Percentiles rank a stretch among this genome's conserved stretches.
These are phyloP conservation scores for Nymphalis c-album DNA, from an alignment of 2,888 invertebrate genomes.

Conservation along the genomic window DNA sequence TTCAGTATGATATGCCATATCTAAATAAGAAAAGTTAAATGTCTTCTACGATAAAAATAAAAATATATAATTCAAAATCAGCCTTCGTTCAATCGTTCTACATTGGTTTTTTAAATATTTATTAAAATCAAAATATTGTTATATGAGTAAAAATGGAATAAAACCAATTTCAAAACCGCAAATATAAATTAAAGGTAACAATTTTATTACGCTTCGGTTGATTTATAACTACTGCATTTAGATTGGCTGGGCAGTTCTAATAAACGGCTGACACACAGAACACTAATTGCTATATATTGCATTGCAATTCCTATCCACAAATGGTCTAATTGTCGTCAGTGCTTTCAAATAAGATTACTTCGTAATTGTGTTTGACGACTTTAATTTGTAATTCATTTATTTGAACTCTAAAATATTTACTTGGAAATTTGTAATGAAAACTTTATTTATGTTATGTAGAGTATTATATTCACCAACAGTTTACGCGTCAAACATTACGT, in stretches of 20 bases:
- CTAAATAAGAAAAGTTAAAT: neutral
- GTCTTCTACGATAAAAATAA: neutral
- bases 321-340: neutral
- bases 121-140: too few species aligned
- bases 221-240: conserved; percentile 16
- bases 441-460: too few species aligned
- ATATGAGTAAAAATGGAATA: too few species aligned
- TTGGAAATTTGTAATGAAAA: too few species aligned
- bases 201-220: conserved; percentile 12
- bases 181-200: conserved; percentile 20
- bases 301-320: neutral
- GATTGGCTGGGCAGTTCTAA: conserved; percentile 26
- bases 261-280: conserved; percentile 8
- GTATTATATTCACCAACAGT: too few species aligned
- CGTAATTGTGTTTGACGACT: neutral
- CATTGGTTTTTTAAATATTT: too few species aligned
- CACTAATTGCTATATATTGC: conserved; percentile 19
- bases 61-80: too few species aligned
- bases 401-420: too few species aligned
- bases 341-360: neutral
- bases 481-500: neutral
- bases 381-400: too few species aligned
- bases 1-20: neutral
- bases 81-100: too few species aligned
- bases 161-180: neutral